phyloP scores from a whole-genome alignment of 2,797 vertebrate genomes.

The Yasuhikotakia modesta region DNA sequence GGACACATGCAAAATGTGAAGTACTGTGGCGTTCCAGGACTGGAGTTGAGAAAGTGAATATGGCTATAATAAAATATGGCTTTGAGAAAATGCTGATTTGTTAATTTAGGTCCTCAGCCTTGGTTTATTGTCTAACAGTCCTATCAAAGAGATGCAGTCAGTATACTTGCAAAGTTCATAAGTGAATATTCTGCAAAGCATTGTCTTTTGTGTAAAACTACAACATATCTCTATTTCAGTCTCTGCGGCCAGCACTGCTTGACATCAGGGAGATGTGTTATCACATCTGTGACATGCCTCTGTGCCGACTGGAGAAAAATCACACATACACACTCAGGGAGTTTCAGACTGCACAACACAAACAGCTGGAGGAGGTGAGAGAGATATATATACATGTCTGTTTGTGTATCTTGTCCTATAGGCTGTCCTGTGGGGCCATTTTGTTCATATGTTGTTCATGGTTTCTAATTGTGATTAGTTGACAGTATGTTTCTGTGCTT shows the following conservation, averaged over 20 bases:
- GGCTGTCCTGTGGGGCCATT: slow-evolving; percentile 60
- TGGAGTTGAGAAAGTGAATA: no score
- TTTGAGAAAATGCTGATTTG: no score
- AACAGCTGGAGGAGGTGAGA: slow-evolving; percentile 70
- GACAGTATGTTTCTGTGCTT: slow-evolving; percentile 42
- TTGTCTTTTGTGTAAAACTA: background rate
- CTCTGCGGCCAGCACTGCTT: slow-evolving; percentile 78
- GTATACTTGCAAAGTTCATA: background rate
- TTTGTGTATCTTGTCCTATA: slow-evolving; percentile 37
- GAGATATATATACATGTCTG: background rate
- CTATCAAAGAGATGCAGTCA: no score
- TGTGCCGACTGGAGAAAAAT: slow-evolving; percentile 77
- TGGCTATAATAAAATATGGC: no score
- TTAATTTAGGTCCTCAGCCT: no score
- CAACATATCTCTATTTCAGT: slow-evolving; percentile 65
- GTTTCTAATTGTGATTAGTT: background rate
- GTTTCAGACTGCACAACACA: slow-evolving; percentile 74
- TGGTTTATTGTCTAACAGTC: no score
- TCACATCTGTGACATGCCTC: slow-evolving; percentile 73
- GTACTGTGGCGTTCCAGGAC: no score
- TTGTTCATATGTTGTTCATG: background rate
- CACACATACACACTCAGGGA: slow-evolving; percentile 78
- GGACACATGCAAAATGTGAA: no score
- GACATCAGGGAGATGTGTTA: slow-evolving; percentile 84
- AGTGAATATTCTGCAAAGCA: background rate